Percentiles rank a stretch among this genome's conserved stretches.
These are phyloP conservation scores for Chrysogorgia sp. DNA, from an alignment of 92 coral and sea anemone species.

Conservation along the genomic window DNA sequence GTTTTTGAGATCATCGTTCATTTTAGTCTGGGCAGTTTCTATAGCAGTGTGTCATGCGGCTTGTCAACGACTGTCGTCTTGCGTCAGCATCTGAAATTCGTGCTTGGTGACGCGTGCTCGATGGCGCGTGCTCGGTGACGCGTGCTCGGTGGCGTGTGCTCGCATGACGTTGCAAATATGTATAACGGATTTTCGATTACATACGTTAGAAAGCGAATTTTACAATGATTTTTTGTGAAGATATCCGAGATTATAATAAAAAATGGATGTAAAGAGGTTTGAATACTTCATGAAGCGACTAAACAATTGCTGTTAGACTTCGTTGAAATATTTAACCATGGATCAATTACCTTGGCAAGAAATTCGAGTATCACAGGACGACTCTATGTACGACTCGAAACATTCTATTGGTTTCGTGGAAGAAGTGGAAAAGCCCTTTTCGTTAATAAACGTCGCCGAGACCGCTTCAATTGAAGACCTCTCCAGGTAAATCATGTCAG, in stretches of 20 bases:
- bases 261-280: too few species aligned
- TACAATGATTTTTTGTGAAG: too few species aligned
- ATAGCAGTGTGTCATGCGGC: too few species aligned
- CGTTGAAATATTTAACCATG: too few species aligned
- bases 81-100: not conserved
- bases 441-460: not conserved
- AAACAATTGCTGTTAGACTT: too few species aligned
- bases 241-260: too few species aligned
- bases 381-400: not conserved
- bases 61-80: not conserved
- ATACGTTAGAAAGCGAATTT: too few species aligned
- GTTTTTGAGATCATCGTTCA: too few species aligned
- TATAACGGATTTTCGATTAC: not conserved
- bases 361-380: not conserved
- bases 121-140: not conserved
- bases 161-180: not conserved
- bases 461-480: not conserved
- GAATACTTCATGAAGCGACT: too few species aligned
- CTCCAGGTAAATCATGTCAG: too few species aligned
- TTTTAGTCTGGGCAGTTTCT: too few species aligned
- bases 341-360: not conserved
- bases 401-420: not conserved
- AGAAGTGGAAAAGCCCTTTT: not conserved
- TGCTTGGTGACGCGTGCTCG: too few species aligned
- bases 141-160: constrained; percentile 2